These are phyloP conservation scores for Ophion slaviceki DNA, from an alignment of 2,888 invertebrate species.

Conservation along the genomic window DNA sequence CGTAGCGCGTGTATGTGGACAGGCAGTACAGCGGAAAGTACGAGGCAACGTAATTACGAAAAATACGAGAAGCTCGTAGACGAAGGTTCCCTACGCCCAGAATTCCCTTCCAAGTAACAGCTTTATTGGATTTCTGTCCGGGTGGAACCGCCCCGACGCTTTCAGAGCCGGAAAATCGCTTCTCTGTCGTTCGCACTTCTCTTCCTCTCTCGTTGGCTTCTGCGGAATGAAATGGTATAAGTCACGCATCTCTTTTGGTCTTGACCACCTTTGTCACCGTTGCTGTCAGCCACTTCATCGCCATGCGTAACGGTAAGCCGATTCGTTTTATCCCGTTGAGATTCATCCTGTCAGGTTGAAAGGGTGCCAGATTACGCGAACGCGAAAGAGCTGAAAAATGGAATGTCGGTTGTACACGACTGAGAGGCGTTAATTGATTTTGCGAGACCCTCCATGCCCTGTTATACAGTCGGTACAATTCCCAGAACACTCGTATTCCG, in stretches of 20 bases:
- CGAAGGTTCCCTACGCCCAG: conserved; percentile 9
- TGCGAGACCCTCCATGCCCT: not conserved
- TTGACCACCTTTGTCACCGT: not conserved
- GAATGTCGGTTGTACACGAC: not conserved
- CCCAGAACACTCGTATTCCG: not conserved
- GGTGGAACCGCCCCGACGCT: conserved; percentile 66
- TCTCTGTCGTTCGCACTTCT: conserved; percentile 1
- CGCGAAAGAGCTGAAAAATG: too few relatives aligned
- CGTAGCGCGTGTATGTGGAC: not conserved
- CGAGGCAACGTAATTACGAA: not conserved
- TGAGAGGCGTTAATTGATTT: not conserved
- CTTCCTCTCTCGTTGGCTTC: not conserved
- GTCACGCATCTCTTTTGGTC: not conserved
- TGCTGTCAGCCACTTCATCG: not conserved
- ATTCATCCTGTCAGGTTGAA: not conserved
- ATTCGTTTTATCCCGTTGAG: not conserved
- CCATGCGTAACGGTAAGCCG: not conserved
- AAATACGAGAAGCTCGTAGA: not conserved
- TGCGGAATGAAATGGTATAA: not conserved
- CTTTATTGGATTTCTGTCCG: conserved; percentile 75
- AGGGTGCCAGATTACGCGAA: not conserved
- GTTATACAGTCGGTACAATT: not conserved
- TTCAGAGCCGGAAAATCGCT: conserved; percentile 63
- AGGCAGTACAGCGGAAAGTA: not conserved
- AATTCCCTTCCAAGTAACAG: conserved; percentile 66